Evolutionary conservation across 2,797 vertebrate species (phyloP).

Genomic region (Notolepis coatsorum): DNA sequence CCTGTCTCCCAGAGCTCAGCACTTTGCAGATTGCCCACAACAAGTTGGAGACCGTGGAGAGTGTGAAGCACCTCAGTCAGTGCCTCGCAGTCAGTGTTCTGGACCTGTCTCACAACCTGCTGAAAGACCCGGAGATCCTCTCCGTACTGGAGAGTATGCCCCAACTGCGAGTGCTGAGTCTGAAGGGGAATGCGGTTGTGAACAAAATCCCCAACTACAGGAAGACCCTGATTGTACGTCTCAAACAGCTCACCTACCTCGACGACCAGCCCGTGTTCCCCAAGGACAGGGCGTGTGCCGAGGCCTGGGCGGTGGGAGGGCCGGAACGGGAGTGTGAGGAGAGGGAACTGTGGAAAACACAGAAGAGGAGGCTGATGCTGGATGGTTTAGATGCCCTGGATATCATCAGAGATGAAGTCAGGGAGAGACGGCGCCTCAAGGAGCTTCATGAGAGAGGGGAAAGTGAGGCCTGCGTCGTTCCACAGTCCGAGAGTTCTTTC

Average conservation of each 20-base stretch:
- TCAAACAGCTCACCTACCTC: too few species aligned
- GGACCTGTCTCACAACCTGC: slow-evolving; percentile 86
- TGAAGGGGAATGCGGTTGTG: slow-evolving; percentile 83
- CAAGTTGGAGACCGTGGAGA: too few species aligned
- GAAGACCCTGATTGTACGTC: slow-evolving; percentile 83
- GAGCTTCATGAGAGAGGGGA: slow-evolving; percentile 38
- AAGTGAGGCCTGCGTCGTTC: neutral
- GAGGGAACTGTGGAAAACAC: slow-evolving; percentile 80
- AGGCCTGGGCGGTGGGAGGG: too few species aligned
- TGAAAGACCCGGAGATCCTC: slow-evolving; percentile 81
- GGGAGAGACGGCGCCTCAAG: too few species aligned
- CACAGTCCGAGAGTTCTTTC: neutral
- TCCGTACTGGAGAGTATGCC: slow-evolving; percentile 82
- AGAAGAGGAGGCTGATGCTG: slow-evolving; percentile 82
- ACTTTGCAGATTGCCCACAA: too few species aligned
- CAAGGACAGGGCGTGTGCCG: slow-evolving; percentile 88
- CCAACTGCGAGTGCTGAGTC: slow-evolving; percentile 84
- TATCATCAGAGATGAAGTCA: slow-evolving; percentile 69
- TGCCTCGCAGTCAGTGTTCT: too few species aligned
- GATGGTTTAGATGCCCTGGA: slow-evolving; percentile 81
- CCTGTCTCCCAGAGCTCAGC: too few species aligned
- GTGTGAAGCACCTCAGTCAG: too few species aligned
- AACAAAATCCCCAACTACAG: slow-evolving; percentile 85
- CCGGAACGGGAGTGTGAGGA: slow-evolving; percentile 80
- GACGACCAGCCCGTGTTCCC: slow-evolving; percentile 90